Base-by-base conservation (phyloP, 2,888 invertebrate genomes). In the Baronia brevicornis region DNA sequence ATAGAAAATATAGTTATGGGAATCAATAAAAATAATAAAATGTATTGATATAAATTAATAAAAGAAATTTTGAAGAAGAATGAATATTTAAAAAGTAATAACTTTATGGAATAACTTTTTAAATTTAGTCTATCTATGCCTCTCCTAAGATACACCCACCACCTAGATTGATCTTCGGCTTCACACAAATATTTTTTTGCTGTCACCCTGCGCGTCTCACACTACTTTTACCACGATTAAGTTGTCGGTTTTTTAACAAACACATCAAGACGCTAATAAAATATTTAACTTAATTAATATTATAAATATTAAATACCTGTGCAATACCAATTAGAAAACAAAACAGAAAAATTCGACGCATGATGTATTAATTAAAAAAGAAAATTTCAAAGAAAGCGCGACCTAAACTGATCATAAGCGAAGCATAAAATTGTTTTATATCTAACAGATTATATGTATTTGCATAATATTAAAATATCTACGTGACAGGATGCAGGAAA, bases 311-410 rank as follows among this genome's bases (percentile, higher is more conserved):
- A 14, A 2, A 22, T 31, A 36, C 46, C 44, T 46, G 39, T 8
- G 37, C 7, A 7, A 42, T 26, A 20, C 39, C 44, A 24, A 36
- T 34, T 15, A 43, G 5, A 15, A 50, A 31, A 33, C 43, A 46
- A 12, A 40, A 12, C 5, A 31, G 33, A 18, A 39, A 17, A 18
- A 33, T 20, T 28, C 34, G 29, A 32, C 12, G 25, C 54, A 52
- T 55, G 39, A 33, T 47, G 33, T 28, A 15, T 19, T 21, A 13
- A 31, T 25, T 18, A 22, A 23, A 18, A 26, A 15, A 30, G 13
- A 25, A 5, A 34, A 27, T 28, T 31, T 31, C 27, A 22, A 31
- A 21, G 28, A 28, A 28, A 28, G 11, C 24, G 25, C 27, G 13
- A 36, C 9, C 9, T 9, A 13, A 30, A 36, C 27, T 36, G 27